A percentile compares a stretch with the other conserved stretches of the same genome.
phyloP scores from a whole-genome alignment of 2,797 vertebrate genomes.

The Chanos chanos region DNA sequence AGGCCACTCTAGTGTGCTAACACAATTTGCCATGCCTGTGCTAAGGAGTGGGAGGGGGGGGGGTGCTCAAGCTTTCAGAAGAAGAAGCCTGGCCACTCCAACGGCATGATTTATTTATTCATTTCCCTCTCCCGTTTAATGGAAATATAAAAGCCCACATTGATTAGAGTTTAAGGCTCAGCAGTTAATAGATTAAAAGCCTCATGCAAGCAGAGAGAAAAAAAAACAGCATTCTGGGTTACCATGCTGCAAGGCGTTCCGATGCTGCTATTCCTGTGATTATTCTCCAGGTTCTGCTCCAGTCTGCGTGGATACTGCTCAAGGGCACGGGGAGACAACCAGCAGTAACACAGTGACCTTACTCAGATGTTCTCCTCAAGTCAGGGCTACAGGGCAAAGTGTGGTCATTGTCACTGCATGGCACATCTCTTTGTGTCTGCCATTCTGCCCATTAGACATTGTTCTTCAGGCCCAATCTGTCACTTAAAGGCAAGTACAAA shows the following conservation, averaged over 20 bases:
- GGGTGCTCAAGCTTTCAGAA: conserved; percentile 42
- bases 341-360: background rate
- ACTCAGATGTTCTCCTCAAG: background rate
- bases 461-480: conserved; percentile 11
- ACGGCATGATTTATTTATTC: conserved; percentile 57
- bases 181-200: conserved; percentile 78
- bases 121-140: conserved; percentile 66
- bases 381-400: too few relatives aligned
- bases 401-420: too few relatives aligned
- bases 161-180: conserved; percentile 76
- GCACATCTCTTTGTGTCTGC: background rate
- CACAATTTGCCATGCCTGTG: conserved; percentile 2
- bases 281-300: background rate
- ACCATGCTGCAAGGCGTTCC: background rate
- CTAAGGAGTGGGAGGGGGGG: conserved; percentile 31
- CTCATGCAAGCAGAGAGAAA: conserved; percentile 42
- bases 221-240: conserved; percentile 10
- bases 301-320: too few relatives aligned
- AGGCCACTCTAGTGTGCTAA: conserved; percentile 47
- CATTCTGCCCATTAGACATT: background rate
- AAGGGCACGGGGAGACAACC: background rate
- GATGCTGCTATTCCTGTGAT: background rate
- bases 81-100: conserved; percentile 27
- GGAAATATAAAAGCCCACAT: conserved; percentile 75
- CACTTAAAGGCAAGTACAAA: conserved; percentile 28